phyloP scores from a whole-genome alignment of 2,888 invertebrate genomes.

The Protonemura montana region DNA sequence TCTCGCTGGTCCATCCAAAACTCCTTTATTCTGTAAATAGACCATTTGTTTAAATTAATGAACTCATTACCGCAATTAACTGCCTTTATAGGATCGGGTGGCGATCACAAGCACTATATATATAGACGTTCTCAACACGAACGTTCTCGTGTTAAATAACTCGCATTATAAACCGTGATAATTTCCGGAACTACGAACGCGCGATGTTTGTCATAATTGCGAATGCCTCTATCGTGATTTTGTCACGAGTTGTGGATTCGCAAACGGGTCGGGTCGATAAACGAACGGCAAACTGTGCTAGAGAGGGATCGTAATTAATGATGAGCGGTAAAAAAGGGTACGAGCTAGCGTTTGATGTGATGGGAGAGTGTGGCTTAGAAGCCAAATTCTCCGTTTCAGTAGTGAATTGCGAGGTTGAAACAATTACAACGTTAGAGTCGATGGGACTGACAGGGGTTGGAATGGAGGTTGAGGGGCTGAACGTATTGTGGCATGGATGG shows the following conservation, averaged over 20 bases:
- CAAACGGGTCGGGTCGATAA: neutral
- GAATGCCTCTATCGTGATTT: neutral
- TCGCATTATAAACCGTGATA: neutral
- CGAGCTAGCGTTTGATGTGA: neutral
- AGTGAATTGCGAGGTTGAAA: neutral
- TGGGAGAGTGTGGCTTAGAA: neutral
- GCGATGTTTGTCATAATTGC: conserved; percentile 7
- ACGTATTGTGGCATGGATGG: neutral
- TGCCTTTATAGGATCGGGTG: neutral
- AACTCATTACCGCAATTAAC: neutral
- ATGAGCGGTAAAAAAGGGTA: neutral
- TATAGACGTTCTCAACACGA: neutral
- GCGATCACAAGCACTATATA: neutral
- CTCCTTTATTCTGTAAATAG: neutral
- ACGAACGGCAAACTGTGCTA: neutral
- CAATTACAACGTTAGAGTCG: neutral
- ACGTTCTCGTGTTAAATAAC: neutral
- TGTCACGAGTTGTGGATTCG: neutral
- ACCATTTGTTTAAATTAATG: neutral
- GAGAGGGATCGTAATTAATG: conserved; percentile 2
- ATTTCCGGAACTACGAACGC: neutral
- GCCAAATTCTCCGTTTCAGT: neutral
- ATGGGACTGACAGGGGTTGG: neutral
- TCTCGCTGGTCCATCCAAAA: neutral
- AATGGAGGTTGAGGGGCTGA: neutral